Conservation (phyloP, 2,797 vertebrate species). For the Cossypha polioptera region DNA sequence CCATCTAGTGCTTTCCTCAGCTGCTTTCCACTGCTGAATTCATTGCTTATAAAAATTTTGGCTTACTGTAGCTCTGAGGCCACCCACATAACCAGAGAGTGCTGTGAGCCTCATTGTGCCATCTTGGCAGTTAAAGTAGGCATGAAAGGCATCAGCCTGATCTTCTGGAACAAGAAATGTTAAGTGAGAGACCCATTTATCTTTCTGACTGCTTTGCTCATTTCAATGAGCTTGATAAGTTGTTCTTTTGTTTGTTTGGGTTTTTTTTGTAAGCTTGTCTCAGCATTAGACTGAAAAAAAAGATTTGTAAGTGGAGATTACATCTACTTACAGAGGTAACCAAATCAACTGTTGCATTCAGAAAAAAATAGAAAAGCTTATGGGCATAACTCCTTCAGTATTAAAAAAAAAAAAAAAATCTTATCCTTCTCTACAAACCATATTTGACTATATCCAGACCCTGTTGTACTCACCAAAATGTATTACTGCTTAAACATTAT, state of each 20-base stretch:
- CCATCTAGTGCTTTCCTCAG: not conserved
- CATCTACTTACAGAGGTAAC: not conserved
- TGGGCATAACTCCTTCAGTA: not conserved
- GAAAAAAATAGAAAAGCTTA: not conserved
- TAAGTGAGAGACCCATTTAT: not conserved
- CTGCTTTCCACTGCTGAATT: not conserved
- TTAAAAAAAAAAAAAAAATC: not conserved
- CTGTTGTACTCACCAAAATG: not conserved
- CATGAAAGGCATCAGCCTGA: not conserved
- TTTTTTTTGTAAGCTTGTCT: not conserved
- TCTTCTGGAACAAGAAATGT: not conserved
- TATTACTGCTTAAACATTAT: not conserved
- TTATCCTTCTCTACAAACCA: not conserved
- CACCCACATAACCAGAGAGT: not conserved
- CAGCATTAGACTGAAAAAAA: not conserved
- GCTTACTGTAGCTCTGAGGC: not conserved
- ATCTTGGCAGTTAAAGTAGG: not conserved
- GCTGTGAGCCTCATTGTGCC: not conserved
- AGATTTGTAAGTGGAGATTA: not conserved
- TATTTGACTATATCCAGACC: not conserved
- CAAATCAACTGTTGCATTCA: not conserved
- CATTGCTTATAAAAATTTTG: not conserved
- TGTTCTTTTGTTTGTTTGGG: too few species aligned
- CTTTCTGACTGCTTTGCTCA: not conserved
- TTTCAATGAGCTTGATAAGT: not conserved